Percentiles rank a stretch among this genome's conserved stretches.
Evolutionary conservation across 2,888 invertebrate genomes (phyloP).

Genomic region (Anoncus sp.): DNA sequence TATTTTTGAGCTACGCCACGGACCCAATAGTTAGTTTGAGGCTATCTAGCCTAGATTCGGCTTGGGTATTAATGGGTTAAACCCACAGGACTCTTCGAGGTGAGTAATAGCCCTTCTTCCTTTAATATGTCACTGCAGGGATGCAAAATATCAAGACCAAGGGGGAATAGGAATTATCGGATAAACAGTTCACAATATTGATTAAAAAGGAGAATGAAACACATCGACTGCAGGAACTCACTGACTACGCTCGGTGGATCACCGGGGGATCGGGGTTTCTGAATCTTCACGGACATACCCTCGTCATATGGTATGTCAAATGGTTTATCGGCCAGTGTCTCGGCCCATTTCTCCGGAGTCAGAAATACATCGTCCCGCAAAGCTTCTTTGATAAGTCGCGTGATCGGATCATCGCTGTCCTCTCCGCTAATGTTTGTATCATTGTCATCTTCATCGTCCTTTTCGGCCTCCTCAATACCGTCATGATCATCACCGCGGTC

Average conservation of each 20-base stretch:
- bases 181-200: not conserved
- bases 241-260: not conserved
- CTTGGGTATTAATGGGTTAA: too few species aligned
- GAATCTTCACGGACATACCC: constrained; percentile 17
- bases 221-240: constrained; percentile 14
- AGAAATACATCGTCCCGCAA: constrained; percentile 27
- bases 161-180: not conserved
- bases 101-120: not conserved
- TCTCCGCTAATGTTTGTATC: not conserved
- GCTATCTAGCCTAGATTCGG: too few species aligned
- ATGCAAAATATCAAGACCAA: not conserved
- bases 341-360: constrained; percentile 37
- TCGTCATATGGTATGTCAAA: constrained; percentile 6
- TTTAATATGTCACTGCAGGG: not conserved
- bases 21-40: too few species aligned
- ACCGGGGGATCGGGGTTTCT: constrained; percentile 26
- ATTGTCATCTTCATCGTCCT: not conserved
- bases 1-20: too few species aligned
- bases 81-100: not conserved
- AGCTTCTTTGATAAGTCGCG: constrained; percentile 32
- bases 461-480: not conserved
- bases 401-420: constrained; percentile 22
- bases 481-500: not conserved
- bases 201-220: not conserved
- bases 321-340: not conserved